These are phyloP conservation scores for Balanococcus diminutus DNA, from an alignment of 2,888 invertebrate species.

Conservation along the genomic window DNA sequence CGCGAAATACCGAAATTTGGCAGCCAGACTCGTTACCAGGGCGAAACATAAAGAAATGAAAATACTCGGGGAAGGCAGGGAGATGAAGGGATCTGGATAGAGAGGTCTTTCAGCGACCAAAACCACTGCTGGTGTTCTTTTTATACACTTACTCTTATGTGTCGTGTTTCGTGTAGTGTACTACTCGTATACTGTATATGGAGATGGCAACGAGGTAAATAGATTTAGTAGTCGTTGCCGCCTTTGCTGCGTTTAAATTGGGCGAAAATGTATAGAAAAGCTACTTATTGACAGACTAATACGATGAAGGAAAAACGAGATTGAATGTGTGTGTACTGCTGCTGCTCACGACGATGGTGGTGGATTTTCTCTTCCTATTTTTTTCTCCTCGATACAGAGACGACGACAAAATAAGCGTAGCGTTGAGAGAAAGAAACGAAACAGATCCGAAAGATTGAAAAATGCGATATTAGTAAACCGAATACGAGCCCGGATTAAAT, in stretches of 20 bases:
- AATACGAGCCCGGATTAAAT: neutral
- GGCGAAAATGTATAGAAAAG: conserved; percentile 7
- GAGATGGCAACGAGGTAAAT: neutral
- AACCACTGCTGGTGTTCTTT: neutral
- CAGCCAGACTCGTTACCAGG: neutral
- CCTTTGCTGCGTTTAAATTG: neutral
- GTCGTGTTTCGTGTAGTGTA: no score
- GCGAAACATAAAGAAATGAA: neutral
- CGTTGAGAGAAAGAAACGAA: neutral
- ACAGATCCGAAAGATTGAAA: neutral
- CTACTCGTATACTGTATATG: neutral
- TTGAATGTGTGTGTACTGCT: neutral
- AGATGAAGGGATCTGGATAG: neutral
- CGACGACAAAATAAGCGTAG: neutral
- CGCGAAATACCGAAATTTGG: neutral
- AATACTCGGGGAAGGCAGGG: neutral
- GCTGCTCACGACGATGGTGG: neutral
- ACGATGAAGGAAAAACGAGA: neutral
- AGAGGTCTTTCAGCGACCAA: no score
- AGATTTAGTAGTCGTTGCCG: neutral
- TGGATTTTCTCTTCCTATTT: neutral
- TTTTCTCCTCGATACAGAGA: neutral
- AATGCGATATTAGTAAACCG: neutral
- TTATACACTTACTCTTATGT: neutral
- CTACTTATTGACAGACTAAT: conserved; percentile 25